These are phyloP conservation scores for Cephonodes hylas DNA, from an alignment of 2,888 invertebrate species.

Conservation along the genomic window DNA sequence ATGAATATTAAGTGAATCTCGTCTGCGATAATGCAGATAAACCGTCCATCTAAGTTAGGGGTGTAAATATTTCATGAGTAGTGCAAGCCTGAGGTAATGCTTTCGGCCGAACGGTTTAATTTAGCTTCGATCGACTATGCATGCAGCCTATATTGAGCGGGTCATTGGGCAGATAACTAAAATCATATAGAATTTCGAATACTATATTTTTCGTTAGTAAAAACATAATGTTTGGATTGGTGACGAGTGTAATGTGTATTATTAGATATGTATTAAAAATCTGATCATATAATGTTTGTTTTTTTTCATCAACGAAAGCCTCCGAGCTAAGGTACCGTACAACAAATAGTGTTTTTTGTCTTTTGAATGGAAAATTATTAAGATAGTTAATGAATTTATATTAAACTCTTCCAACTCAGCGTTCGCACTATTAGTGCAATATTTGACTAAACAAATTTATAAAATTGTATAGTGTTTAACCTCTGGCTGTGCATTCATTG, in stretches of 20 bases:
- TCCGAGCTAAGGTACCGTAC: too few species aligned
- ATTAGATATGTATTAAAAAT: not conserved
- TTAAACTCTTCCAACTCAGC: too few species aligned
- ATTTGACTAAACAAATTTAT: too few species aligned
- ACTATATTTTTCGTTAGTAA: not conserved
- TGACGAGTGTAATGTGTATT: not conserved
- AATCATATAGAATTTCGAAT: not conserved
- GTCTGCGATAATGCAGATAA: slow-evolving; percentile 5
- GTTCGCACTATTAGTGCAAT: too few species aligned
- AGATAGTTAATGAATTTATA: too few species aligned
- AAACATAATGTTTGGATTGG: not conserved
- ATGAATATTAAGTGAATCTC: slow-evolving; percentile 9
- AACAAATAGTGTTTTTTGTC: too few species aligned
- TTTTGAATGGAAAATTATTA: too few species aligned
- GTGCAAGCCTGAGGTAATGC: slow-evolving; percentile 29
- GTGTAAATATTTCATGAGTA: slow-evolving; percentile 53
- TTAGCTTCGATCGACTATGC: slow-evolving; percentile 43
- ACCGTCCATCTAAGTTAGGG: slow-evolving; percentile 22
- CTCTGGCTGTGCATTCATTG: too few species aligned
- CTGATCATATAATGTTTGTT: too few species aligned
- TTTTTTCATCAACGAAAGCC: too few species aligned
- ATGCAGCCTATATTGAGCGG: slow-evolving; percentile 29
- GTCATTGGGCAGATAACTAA: slow-evolving; percentile 30
- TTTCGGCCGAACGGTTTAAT: slow-evolving; percentile 42
- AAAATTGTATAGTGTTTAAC: too few species aligned